Base-by-base conservation (phyloP, 2,888 invertebrate species). In the Carabus problematicus region DNA sequence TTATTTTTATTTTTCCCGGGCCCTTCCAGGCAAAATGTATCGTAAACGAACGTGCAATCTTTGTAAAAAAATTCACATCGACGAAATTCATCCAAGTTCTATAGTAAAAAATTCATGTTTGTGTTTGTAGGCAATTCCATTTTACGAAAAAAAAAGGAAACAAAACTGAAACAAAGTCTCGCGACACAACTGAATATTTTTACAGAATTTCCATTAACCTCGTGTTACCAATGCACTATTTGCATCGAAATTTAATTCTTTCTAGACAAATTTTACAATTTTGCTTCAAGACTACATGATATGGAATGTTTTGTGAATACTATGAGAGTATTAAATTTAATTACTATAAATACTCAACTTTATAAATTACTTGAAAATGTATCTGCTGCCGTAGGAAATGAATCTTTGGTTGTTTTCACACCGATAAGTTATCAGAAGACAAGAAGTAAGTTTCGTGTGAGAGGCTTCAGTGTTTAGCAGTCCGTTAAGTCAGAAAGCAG, bases 71-170 rank as follows among this genome's bases (percentile, higher is more conserved):
- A 39, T 62, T 40, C 52, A 63, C 52, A 54, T 63, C 52, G 54
- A 63, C 63, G 52, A 52, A 63, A 52, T 62, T 16, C 52, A 54
- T 11, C 6, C 6, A 2, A 29, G 29, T 29, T 29, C 29, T 6
- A 29, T 29, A 29, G 29, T 29, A 29, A 29, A 29, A 29, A 29
- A 29, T 29, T 62, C 61, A 49, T 62, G n/a, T n/a, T 47, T 47
- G 49, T 40, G 49, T 62, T 62, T 60, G 45, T 49, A 62, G 61
- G 40, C 49, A 62, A 62, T 62, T 47, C 61, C 61, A 62, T 62
- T 62, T 62, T 49, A 62, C 49, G n/a, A n/a, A n/a, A n/a, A n/a
- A n/a, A 62, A 62, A 62, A 49, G 49, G 39, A 49, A 29, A 49
- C 40, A 39, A 39, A 16, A 62, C 61, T 39, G 47, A 62, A 62